A percentile compares a stretch with the other conserved stretches of the same genome.
Evolutionary conservation across 1,140 invertebrate genomes (phyloP).

Genomic region (Antheraea pernyi): DNA sequence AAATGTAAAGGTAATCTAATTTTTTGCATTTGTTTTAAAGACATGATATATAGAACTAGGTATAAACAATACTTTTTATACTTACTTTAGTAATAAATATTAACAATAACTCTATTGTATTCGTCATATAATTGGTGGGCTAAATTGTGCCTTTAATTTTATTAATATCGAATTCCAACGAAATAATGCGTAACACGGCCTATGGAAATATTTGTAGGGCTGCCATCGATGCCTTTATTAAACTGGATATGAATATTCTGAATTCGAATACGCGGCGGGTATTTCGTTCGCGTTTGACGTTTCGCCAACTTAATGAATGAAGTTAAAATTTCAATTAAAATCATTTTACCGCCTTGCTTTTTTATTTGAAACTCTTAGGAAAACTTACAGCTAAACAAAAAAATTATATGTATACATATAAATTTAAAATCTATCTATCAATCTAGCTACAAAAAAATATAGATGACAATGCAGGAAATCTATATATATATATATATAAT

Average conservation of each 20-base stretch:
- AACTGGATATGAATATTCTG: slow-evolving; percentile 22
- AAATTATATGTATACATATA: too few relatives aligned
- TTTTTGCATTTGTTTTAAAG: too few relatives aligned
- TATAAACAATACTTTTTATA: too few relatives aligned
- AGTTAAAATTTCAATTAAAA: slow-evolving; percentile 11
- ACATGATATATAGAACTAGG: too few relatives aligned
- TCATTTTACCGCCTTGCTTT: not conserved
- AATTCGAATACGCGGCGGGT: slow-evolving; percentile 12
- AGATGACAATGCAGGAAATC: too few relatives aligned
- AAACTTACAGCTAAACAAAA: too few relatives aligned
- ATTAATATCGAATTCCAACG: slow-evolving; percentile 25
- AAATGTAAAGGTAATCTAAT: too few relatives aligned
- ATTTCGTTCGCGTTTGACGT: slow-evolving; percentile 11
- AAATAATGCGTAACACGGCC: slow-evolving; percentile 16
- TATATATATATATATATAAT: too few relatives aligned
- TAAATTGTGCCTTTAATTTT: slow-evolving; percentile 13
- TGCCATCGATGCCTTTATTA: slow-evolving; percentile 18
- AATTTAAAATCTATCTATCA: too few relatives aligned
- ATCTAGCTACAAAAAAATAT: too few relatives aligned
- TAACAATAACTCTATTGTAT: not conserved
- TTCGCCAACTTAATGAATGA: slow-evolving; percentile 13
- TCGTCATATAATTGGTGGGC: not conserved
- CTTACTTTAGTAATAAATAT: not conserved
- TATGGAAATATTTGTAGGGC: slow-evolving; percentile 21
- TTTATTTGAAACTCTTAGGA: not conserved